A percentile compares a stretch with the other conserved stretches of the same genome.
Conservation (phyloP, 2,888 invertebrate genomes). For the Aphidius colemani region DNA sequence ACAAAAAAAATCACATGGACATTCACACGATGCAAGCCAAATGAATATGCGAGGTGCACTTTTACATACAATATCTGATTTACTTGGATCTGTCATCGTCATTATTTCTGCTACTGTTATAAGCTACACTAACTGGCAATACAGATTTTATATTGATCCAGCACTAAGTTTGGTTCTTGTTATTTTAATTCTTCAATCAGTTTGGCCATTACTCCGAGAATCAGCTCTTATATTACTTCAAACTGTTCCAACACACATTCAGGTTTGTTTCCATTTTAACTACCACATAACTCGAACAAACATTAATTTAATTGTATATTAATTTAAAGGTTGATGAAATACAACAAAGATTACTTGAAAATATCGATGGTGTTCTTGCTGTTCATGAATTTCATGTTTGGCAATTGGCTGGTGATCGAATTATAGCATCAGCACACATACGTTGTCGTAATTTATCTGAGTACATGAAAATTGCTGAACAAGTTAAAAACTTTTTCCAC, state of each 20-base stretch:
- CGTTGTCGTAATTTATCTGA: conserved; percentile 92
- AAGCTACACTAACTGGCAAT: conserved; percentile 79
- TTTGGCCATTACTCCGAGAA: conserved; percentile 91
- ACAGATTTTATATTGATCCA: conserved; percentile 87
- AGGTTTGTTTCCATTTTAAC: conserved; percentile 58
- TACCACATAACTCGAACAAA: background rate
- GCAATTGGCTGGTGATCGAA: conserved; percentile 95
- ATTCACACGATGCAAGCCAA: conserved; percentile 70
- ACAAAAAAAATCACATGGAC: conserved; percentile 61
- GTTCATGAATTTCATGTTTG: conserved; percentile 99
- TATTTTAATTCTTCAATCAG: conserved; percentile 81
- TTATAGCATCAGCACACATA: conserved; percentile 97
- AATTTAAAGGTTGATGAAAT: conserved; percentile 79
- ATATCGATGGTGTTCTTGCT: conserved; percentile 92
- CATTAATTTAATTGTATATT: background rate
- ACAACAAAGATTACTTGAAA: conserved; percentile 81
- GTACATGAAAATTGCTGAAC: conserved; percentile 96
- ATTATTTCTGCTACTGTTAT: conserved; percentile 81
- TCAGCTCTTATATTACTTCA: conserved; percentile 94
- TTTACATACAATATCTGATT: conserved; percentile 95
- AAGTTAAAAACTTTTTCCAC: conserved; percentile 96
- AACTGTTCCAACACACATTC: conserved; percentile 98
- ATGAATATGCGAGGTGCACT: conserved; percentile 99
- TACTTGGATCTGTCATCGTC: conserved; percentile 92
- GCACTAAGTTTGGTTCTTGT: conserved; percentile 89